phyloP scores from a whole-genome alignment of 2,797 vertebrate species.

The Sebastiscus albofasciatus region DNA sequence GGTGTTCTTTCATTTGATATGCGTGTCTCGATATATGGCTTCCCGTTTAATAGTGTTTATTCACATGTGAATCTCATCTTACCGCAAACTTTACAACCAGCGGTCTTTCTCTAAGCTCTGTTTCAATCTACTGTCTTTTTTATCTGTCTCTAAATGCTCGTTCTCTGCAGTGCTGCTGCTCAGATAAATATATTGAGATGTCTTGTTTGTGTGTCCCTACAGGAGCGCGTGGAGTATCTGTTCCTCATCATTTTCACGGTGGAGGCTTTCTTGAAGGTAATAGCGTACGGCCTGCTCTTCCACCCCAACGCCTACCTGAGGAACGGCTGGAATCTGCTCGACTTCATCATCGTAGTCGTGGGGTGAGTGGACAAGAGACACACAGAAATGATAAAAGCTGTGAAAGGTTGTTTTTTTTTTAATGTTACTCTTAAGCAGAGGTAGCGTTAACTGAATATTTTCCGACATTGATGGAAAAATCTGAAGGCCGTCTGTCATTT shows the following conservation, averaged over 20 bases:
- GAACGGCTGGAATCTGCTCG: constrained; percentile 99
- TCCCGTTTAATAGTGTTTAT: background rate
- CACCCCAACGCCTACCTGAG: constrained; percentile 99
- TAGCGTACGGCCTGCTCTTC: constrained; percentile 98
- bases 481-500: too few species aligned
- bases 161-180: background rate
- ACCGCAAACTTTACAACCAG: background rate
- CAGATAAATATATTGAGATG: constrained; percentile 19
- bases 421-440: background rate
- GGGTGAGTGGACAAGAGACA: constrained; percentile 88
- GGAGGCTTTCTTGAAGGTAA: constrained; percentile 99
- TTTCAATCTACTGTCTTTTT: background rate
- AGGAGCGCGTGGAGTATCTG: constrained; percentile 99
- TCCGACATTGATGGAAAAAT: too few species aligned
- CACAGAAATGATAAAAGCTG: background rate
- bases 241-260: constrained; percentile 99
- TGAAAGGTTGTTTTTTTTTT: background rate
- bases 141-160: background rate
- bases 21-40: background rate
- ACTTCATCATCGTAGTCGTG: constrained; percentile 99
- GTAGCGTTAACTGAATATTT: too few species aligned
- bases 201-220: constrained; percentile 66
- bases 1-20: background rate
- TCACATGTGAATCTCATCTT: background rate
- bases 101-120: background rate